phyloP scores from a whole-genome alignment of 1,140 invertebrate genomes.

The Dendroctonus ponderosae region DNA sequence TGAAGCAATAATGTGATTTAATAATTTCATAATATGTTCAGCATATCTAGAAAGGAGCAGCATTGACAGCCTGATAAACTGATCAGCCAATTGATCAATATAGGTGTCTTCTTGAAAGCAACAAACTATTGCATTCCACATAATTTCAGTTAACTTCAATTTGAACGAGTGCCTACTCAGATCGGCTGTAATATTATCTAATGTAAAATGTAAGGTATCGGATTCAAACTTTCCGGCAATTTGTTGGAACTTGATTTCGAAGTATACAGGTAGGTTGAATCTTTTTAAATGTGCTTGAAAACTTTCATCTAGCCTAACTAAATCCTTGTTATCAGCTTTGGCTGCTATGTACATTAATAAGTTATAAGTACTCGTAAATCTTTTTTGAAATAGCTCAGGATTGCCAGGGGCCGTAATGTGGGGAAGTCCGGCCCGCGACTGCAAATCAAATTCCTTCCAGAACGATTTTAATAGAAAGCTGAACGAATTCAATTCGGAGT shows the following conservation, averaged over 20 bases:
- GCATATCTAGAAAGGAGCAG: slow-evolving; percentile 44
- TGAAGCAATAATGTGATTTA: slow-evolving; percentile 32
- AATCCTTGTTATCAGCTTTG: slow-evolving; percentile 60
- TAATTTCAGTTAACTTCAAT: slow-evolving; percentile 38
- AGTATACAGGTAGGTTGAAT: slow-evolving; percentile 94
- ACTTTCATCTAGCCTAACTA: slow-evolving; percentile 46
- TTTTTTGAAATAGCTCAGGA: slow-evolving; percentile 81
- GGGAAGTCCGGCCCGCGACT: slow-evolving; percentile 72
- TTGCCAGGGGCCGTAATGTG: slow-evolving; percentile 89
- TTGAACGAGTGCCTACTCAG: slow-evolving; percentile 37
- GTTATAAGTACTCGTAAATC: slow-evolving; percentile 75
- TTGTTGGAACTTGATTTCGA: slow-evolving; percentile 91
- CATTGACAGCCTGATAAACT: slow-evolving; percentile 46
- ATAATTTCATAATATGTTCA: slow-evolving; percentile 36
- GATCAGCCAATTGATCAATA: slow-evolving; percentile 44
- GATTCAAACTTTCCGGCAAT: slow-evolving; percentile 59
- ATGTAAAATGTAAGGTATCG: slow-evolving; percentile 28
- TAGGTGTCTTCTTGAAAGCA: slow-evolving; percentile 43
- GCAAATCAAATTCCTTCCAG: slow-evolving; percentile 81
- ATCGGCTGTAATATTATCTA: slow-evolving; percentile 24
- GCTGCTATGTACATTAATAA: slow-evolving; percentile 77
- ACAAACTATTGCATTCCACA: slow-evolving; percentile 37
- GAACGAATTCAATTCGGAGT: slow-evolving; percentile 61
- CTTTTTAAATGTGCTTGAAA: slow-evolving; percentile 67
- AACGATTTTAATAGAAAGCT: slow-evolving; percentile 87